These are phyloP conservation scores for Scaeva pyrastri DNA, from an alignment of 2,888 invertebrate species.

Conservation along the genomic window DNA sequence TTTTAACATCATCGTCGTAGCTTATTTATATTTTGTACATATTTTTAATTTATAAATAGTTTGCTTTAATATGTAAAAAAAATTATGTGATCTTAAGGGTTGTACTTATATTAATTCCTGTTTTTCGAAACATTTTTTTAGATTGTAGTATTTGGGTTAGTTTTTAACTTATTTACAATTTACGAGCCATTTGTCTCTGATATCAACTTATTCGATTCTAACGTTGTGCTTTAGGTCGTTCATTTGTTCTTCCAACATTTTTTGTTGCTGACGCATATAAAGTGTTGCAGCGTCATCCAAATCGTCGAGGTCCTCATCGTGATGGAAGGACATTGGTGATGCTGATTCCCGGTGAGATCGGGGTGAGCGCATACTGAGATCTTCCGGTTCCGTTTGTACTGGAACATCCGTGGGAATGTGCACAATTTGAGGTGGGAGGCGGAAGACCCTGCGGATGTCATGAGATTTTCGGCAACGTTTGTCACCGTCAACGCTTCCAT, in stretches of 20 bases:
- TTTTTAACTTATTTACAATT: constrained; percentile 59
- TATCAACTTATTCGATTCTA: constrained; percentile 71
- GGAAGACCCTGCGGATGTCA: constrained; percentile 85
- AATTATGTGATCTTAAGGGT: constrained; percentile 55
- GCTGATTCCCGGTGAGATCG: constrained; percentile 79
- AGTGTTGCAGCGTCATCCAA: constrained; percentile 85
- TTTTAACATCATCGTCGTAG: constrained; percentile 9
- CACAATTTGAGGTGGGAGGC: constrained; percentile 83
- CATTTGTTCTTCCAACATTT: constrained; percentile 75
- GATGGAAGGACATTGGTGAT: constrained; percentile 77
- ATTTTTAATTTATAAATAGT: constrained; percentile 69
- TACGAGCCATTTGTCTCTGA: neutral
- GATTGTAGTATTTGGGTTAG: constrained; percentile 58
- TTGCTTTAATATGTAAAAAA: constrained; percentile 48
- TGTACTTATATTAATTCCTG: constrained; percentile 77
- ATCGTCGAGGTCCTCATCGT: constrained; percentile 86
- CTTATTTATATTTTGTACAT: constrained; percentile 76
- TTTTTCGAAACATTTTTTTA: constrained; percentile 62
- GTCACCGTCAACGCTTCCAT: constrained; percentile 78
- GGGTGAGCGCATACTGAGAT: constrained; percentile 89
- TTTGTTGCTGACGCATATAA: constrained; percentile 84
- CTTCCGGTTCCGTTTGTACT: constrained; percentile 96
- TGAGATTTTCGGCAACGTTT: constrained; percentile 84
- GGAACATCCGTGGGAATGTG: constrained; percentile 85
- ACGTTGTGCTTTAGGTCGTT: constrained; percentile 70